Percentiles rank a stretch among this genome's conserved stretches.
phyloP scores from a whole-genome alignment of 2,113 vertebrate species.

The Poeciliopsis occidentalis region DNA sequence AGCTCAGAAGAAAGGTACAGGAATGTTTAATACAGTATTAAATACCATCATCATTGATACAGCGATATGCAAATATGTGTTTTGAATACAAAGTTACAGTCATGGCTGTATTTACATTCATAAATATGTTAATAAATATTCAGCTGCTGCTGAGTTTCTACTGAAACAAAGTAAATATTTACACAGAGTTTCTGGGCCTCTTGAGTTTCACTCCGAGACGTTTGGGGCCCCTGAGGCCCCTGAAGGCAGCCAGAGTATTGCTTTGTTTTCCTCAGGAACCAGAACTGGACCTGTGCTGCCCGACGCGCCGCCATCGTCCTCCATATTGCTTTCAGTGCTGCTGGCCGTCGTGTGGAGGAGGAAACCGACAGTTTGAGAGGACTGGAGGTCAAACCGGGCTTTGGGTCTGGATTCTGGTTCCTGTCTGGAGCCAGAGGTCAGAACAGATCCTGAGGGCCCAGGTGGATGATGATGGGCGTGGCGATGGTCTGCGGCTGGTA shows the following conservation, averaged over 20 bases:
- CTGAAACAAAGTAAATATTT: slow-evolving; percentile 33
- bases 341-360: slow-evolving; percentile 1
- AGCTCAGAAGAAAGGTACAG: neutral
- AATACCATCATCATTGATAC: slow-evolving; percentile 37
- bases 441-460: slow-evolving; percentile 75
- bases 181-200: slow-evolving; percentile 24
- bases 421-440: slow-evolving; percentile 33
- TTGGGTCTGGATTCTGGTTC: slow-evolving; percentile 6
- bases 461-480: slow-evolving; percentile 74
- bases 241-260: slow-evolving; percentile 52
- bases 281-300: slow-evolving; percentile 9
- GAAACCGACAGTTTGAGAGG: slow-evolving; percentile 29
- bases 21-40: slow-evolving; percentile 45
- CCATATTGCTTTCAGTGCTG: slow-evolving; percentile 59
- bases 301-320: slow-evolving; percentile 15
- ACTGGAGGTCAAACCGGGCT: slow-evolving; percentile 21
- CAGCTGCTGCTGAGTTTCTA: slow-evolving; percentile 23
- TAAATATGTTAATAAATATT: slow-evolving; percentile 17
- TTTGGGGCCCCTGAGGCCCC: slow-evolving; percentile 24
- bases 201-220: neutral
- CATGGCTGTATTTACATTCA: slow-evolving; percentile 56
- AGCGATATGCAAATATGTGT: slow-evolving; percentile 35
- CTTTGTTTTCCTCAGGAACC: slow-evolving; percentile 30
- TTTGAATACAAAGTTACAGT: slow-evolving; percentile 42
- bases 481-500: slow-evolving; percentile 75